Evolutionary conservation across 2,888 invertebrate species (phyloP).

Genomic region (Reticulitermes lucifugus): DNA sequence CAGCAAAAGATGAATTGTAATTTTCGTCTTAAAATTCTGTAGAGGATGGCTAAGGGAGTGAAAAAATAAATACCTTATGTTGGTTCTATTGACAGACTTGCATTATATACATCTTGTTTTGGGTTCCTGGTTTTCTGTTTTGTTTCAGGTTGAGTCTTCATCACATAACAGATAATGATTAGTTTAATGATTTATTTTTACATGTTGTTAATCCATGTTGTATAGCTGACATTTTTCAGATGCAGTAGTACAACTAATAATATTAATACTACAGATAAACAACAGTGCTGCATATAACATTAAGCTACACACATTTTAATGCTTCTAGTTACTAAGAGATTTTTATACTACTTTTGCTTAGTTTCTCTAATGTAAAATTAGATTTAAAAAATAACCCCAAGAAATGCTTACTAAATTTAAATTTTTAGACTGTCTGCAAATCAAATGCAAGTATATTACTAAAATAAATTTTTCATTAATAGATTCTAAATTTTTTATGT

Average conservation of each 20-base stretch:
- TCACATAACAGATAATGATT: neutral
- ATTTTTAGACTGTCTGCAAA: neutral
- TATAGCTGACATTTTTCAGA: neutral
- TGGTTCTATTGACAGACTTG: neutral
- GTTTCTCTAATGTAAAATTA: slow-evolving; percentile 2
- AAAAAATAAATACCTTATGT: too few species aligned
- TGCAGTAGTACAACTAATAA: slow-evolving; percentile 17
- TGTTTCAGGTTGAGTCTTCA: slow-evolving; percentile 19
- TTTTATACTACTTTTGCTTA: neutral
- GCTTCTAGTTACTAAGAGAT: slow-evolving; percentile 1
- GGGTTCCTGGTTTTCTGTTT: slow-evolving; percentile 1
- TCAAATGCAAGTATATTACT: neutral
- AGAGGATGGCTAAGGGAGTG: too few species aligned
- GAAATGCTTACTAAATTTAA: slow-evolving; percentile 10
- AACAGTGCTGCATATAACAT: slow-evolving; percentile 7
- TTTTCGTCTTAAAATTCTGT: too few species aligned
- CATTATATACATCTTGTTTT: neutral
- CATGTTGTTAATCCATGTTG: neutral
- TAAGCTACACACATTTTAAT: neutral
- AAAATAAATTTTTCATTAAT: neutral
- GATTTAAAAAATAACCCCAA: neutral
- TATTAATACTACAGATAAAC: slow-evolving; percentile 16
- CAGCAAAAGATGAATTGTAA: too few species aligned
- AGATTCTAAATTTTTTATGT: neutral
- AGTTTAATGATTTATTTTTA: neutral